Evolutionary conservation across 2,888 invertebrate species (phyloP).

Genomic region (Ferdinandea cuprea): DNA sequence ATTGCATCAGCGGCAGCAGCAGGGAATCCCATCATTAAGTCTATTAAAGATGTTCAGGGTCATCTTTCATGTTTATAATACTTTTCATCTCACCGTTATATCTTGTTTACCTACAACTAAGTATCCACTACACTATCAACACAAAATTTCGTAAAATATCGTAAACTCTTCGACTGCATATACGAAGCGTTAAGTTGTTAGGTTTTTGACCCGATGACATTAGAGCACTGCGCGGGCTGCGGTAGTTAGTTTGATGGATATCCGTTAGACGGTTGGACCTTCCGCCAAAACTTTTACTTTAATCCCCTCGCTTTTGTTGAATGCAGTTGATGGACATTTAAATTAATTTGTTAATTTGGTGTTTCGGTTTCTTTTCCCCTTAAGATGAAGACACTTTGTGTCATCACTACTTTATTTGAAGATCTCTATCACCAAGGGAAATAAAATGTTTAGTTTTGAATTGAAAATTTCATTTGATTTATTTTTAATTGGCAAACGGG

Average conservation of each 20-base stretch:
- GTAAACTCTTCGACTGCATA: too few relatives aligned
- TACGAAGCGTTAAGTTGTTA: constrained; percentile 12
- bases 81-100: too few relatives aligned
- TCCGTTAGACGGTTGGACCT: too few relatives aligned
- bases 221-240: too few relatives aligned
- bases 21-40: constrained; percentile 7
- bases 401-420: constrained; percentile 12
- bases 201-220: not conserved
- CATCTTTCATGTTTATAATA: not conserved
- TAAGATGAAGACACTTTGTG: constrained; percentile 21
- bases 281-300: constrained; percentile 45
- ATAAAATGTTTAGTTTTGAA: not conserved
- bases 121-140: too few relatives aligned
- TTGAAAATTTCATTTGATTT: constrained; percentile 5
- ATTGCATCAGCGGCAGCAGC: not conserved
- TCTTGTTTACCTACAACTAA: too few relatives aligned
- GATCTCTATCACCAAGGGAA: constrained; percentile 13
- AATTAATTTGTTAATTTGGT: constrained; percentile 38
- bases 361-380: not conserved
- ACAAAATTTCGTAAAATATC: too few relatives aligned
- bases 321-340: constrained; percentile 36
- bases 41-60: not conserved
- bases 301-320: constrained; percentile 1
- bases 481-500: constrained; percentile 2
- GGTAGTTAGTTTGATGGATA: constrained; percentile 17